Base-by-base conservation (phyloP, 2,888 invertebrate species). In the Fragum sueziense region DNA sequence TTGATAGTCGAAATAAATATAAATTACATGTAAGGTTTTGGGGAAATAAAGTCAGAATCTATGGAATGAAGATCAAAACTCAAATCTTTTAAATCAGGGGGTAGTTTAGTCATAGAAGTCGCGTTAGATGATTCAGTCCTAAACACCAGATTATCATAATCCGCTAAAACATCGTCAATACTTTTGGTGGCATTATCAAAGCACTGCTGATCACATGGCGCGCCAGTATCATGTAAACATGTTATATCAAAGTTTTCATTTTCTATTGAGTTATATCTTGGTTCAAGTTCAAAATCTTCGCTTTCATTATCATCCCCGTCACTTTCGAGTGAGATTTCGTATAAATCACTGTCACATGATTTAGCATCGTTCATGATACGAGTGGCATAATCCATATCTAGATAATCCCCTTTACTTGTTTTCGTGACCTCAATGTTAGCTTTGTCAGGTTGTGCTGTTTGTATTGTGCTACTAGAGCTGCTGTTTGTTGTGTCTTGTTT, bases 341-440 rank as follows among this genome's bases (percentile, higher is more conserved):
- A 61, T 11, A 47, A 57, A 22, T 34, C 52, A 20, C 41, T 29
- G 20, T 27, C 33, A 27, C 69, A 74, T 17, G 31, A 71, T 3
- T 47, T 69, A 20, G 29, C 62, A 20, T 69, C 62, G 22, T 31
- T 62, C 7, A 22, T 70, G 17, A 51, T 22, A 4, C 69, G 59
- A 41, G 68, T 27, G 4, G 69, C 70, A 67, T 76, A 80, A 17
- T 67, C 70, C 80, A 80, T 80, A 54, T 80, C 80, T 33, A 80
- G 41, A 62, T 80, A 80, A 34, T 80, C 70, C 41, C 70, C 67
- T 14, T 17, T 65, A 22, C 27, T 37, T 9, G 4, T 65, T 14
- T n/a, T 29, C 7, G 27, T 34, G 22, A 14, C 17, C 17, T 41
- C 17, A 14, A 41, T 17, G n/a, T n/a, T n/a, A n/a, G n/a, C n/a